Evolutionary conservation across 2,113 vertebrate species (phyloP).

Genomic region (Sapajus apella): DNA sequence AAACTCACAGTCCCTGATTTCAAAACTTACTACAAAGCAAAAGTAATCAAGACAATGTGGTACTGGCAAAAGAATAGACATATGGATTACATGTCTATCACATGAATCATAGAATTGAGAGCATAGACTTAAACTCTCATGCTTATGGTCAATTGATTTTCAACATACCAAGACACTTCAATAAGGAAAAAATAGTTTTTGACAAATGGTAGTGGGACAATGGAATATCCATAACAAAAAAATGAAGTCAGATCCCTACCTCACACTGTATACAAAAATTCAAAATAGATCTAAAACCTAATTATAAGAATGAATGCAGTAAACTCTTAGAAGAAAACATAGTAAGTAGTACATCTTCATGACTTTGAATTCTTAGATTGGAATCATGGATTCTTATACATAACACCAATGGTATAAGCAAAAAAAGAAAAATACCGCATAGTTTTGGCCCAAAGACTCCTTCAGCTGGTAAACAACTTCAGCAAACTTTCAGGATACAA

Average conservation of each 20-base stretch:
- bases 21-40: conserved; percentile 30
- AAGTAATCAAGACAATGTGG: neutral
- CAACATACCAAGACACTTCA: neutral
- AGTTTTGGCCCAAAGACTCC: too few relatives aligned
- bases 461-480: too few relatives aligned
- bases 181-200: neutral
- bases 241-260: neutral
- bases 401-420: neutral
- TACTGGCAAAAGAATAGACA: neutral
- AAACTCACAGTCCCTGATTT: neutral
- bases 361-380: neutral
- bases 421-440: neutral
- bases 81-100: neutral
- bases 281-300: neutral
- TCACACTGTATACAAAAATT: neutral
- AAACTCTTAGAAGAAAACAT: neutral
- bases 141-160: neutral
- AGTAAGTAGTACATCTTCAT: neutral
- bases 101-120: neutral
- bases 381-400: neutral
- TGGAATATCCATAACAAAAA: neutral
- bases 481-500: too few relatives aligned
- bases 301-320: neutral
- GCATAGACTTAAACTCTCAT: neutral
- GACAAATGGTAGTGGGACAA: neutral